These are phyloP conservation scores for Phymatocera aterrima DNA, from an alignment of 2,888 invertebrate genomes.

Conservation along the genomic window DNA sequence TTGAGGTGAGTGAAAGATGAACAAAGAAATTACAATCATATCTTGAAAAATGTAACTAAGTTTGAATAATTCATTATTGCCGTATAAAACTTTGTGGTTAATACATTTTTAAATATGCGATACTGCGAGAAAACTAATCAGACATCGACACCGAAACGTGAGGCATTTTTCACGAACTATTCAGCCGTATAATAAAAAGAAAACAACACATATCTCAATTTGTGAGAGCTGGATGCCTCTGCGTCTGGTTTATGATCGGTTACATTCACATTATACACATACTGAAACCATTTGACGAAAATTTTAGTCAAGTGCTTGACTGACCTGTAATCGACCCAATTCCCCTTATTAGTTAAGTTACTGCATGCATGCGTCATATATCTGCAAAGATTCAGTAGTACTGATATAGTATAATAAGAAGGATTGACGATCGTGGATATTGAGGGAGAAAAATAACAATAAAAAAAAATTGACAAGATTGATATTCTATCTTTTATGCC, in stretches of 20 bases:
- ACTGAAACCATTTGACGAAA: conserved; percentile 47
- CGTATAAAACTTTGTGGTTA: no score
- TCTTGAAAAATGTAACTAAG: no score
- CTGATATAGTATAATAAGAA: neutral
- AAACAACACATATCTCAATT: neutral
- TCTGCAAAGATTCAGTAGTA: neutral
- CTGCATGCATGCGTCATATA: conserved; percentile 2
- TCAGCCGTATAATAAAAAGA: no score
- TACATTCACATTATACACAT: no score
- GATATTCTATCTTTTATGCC: neutral
- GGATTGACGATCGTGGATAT: no score
- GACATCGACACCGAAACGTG: no score
- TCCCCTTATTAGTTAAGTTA: neutral
- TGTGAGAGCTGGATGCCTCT: neutral
- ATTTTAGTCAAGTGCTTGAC: conserved; percentile 41
- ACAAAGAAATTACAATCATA: neutral
- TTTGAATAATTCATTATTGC: no score
- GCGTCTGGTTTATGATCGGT: conserved; percentile 17
- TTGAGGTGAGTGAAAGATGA: neutral
- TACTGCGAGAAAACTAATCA: no score
- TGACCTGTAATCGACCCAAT: no score
- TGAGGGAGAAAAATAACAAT: neutral
- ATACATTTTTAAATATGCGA: no score
- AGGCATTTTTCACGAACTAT: no score
- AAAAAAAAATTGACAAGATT: neutral